Evolutionary conservation across 1,140 invertebrate species (phyloP).

Genomic region (Apis laboriosa): DNA sequence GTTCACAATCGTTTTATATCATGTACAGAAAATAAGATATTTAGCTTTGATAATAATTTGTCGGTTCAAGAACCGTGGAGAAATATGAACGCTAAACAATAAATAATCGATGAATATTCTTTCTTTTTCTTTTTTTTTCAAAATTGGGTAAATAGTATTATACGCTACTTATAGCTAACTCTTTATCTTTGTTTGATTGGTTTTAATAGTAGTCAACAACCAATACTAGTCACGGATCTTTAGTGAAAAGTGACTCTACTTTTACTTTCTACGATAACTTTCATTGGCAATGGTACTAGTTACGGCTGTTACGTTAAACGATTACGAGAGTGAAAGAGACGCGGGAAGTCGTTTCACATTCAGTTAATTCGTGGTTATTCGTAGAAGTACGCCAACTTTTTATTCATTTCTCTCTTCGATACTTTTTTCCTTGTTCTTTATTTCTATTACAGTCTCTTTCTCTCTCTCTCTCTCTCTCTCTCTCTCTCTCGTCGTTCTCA

Average conservation of each 20-base stretch:
- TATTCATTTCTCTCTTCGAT: neutral
- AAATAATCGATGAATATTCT: constrained; percentile 60
- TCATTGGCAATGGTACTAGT: constrained; percentile 80
- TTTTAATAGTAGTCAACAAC: neutral
- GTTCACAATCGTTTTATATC: constrained; percentile 29
- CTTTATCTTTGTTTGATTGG: constrained; percentile 15
- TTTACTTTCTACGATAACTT: constrained; percentile 77
- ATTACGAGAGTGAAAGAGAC: constrained; percentile 57
- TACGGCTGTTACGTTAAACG: constrained; percentile 77
- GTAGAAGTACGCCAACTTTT: constrained; percentile 50
- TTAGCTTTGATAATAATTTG: constrained; percentile 27
- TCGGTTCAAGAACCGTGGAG: constrained; percentile 29
- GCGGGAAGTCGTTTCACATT: constrained; percentile 19
- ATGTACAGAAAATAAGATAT: constrained; percentile 15
- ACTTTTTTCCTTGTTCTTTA: neutral
- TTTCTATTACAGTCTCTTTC: neutral
- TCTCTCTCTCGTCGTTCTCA: constrained; percentile 33
- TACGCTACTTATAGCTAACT: constrained; percentile 25
- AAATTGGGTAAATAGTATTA: neutral
- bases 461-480: constrained; percentile 11
- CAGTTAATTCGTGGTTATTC: constrained; percentile 18
- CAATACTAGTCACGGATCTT: constrained; percentile 5
- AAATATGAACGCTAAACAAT: constrained; percentile 8
- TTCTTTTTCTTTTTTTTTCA: constrained; percentile 46
- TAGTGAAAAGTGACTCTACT: constrained; percentile 73